Evolutionary conservation across 1,140 invertebrate species (phyloP).

Genomic region (Diabrotica undecimpunctata): DNA sequence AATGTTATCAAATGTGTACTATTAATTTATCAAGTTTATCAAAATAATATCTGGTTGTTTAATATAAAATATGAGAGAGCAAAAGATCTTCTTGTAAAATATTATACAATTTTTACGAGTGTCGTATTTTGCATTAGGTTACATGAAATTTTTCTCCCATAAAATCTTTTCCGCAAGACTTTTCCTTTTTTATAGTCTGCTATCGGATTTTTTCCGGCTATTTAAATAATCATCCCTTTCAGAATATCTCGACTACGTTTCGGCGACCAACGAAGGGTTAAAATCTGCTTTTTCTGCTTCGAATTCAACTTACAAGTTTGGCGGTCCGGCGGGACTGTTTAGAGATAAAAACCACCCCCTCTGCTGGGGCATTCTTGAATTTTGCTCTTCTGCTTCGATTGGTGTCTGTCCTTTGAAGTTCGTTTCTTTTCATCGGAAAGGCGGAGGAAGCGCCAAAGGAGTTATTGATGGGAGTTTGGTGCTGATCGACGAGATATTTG

Average conservation of each 20-base stretch:
- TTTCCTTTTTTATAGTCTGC: no score
- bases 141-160: no score
- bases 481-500: constrained; percentile 43
- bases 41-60: no score
- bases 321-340: constrained; percentile 52
- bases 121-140: no score
- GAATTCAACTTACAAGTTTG: constrained; percentile 35
- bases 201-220: background rate
- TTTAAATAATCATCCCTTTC: constrained; percentile 12
- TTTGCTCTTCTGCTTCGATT: constrained; percentile 41
- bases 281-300: constrained; percentile 31
- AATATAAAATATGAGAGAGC: no score
- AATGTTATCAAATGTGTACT: no score
- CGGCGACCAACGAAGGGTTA: constrained; percentile 42
- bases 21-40: no score
- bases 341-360: constrained; percentile 44
- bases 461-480: constrained; percentile 44
- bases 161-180: no score
- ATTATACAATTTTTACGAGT: no score
- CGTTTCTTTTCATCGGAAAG: constrained; percentile 52
- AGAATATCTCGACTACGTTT: constrained; percentile 43
- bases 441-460: constrained; percentile 42
- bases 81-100: no score
- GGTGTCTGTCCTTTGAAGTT: constrained; percentile 47
- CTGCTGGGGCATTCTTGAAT: constrained; percentile 49